These are phyloP conservation scores for Dasysyrphus tricinctus DNA, from an alignment of 2,888 invertebrate species.

Conservation along the genomic window DNA sequence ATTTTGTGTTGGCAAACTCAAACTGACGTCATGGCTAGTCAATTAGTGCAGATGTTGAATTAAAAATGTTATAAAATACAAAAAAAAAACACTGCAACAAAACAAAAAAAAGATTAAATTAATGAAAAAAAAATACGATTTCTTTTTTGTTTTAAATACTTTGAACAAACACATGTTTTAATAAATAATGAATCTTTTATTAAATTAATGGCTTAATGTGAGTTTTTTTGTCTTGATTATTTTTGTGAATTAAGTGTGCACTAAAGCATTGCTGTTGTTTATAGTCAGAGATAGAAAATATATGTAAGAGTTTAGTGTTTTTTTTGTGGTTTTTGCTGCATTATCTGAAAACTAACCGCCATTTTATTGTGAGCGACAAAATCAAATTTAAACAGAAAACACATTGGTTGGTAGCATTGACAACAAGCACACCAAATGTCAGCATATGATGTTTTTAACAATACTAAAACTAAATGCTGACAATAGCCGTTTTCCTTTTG, in stretches of 20 bases:
- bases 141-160: background rate
- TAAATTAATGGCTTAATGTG: background rate
- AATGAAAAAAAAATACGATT: background rate
- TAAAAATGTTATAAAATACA: background rate
- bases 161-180: slow-evolving; percentile 18
- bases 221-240: background rate
- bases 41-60: slow-evolving; percentile 20
- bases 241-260: background rate
- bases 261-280: background rate
- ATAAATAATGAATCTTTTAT: background rate
- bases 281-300: no score
- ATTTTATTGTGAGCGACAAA: no score
- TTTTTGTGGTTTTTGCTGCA: no score
- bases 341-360: no score
- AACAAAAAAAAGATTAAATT: background rate
- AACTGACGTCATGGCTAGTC: slow-evolving; percentile 28
- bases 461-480: no score
- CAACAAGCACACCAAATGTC: no score
- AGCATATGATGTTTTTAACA: no score
- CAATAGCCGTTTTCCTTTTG: no score
- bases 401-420: no score
- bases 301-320: no score
- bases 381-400: no score
- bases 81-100: background rate
- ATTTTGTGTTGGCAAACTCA: slow-evolving; percentile 9